Evolutionary conservation across 2,888 invertebrate genomes (phyloP).

Genomic region (Sialis fuliginosa): DNA sequence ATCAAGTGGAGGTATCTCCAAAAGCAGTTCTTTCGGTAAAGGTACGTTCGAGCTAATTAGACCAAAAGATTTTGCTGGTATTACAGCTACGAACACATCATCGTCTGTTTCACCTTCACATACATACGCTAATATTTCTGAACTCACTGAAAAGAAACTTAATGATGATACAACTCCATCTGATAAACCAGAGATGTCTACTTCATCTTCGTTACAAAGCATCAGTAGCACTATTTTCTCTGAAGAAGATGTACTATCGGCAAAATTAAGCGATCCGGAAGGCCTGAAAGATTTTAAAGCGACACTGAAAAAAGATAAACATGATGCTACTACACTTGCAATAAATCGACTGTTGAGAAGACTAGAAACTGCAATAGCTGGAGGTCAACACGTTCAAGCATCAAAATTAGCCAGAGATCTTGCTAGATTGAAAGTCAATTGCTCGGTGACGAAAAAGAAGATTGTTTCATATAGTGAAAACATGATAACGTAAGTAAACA

Average conservation of each 20-base stretch:
- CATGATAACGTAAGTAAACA: constrained; percentile 11
- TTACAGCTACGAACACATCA: constrained; percentile 25
- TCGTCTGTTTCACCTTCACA: constrained; percentile 18
- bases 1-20: not conserved
- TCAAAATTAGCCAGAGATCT: constrained; percentile 59
- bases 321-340: constrained; percentile 30
- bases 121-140: constrained; percentile 3
- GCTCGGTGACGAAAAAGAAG: constrained; percentile 40
- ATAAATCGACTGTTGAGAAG: constrained; percentile 46
- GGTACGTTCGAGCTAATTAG: constrained; percentile 30
- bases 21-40: constrained; percentile 5
- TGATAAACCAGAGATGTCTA: not conserved
- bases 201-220: constrained; percentile 1
- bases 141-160: not conserved
- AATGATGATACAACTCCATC: not conserved
- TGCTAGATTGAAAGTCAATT: constrained; percentile 56
- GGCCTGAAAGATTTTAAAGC: constrained; percentile 12
- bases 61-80: constrained; percentile 34
- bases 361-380: constrained; percentile 59
- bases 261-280: constrained; percentile 8
- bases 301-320: constrained; percentile 9
- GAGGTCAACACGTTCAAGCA: constrained; percentile 57
- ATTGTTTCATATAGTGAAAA: constrained; percentile 13
- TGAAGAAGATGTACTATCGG: constrained; percentile 8
- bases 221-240: constrained; percentile 8